These are phyloP conservation scores for Amblyraja radiata DNA, from an alignment of 2,797 vertebrate genomes.

Conservation along the genomic window DNA sequence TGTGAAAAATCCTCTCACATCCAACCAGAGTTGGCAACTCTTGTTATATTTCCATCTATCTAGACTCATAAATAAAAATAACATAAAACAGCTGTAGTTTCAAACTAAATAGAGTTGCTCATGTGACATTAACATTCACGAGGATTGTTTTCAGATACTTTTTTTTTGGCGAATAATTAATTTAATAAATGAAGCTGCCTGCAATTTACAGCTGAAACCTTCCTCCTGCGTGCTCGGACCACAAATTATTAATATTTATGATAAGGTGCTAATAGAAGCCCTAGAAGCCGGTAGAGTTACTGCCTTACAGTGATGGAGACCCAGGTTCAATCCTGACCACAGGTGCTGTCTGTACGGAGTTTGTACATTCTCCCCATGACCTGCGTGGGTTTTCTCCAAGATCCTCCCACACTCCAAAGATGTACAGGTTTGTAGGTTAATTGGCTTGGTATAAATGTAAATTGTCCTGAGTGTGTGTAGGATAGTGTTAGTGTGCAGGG, in stretches of 20 bases:
- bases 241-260: background rate
- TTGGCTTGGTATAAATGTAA: no score
- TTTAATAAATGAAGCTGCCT: background rate
- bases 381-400: no score
- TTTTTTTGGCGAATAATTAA: background rate
- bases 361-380: no score
- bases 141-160: background rate
- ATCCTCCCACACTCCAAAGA: no score
- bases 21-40: background rate
- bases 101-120: background rate
- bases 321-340: no score
- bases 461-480: no score
- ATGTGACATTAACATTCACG: background rate
- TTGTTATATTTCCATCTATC: background rate
- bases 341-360: no score
- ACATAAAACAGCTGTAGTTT: background rate
- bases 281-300: no score
- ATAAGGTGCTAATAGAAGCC: background rate
- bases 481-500: no score
- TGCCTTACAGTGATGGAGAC: no score
- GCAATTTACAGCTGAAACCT: background rate
- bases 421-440: no score
- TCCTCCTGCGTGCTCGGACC: background rate
- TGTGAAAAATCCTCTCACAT: background rate
- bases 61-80: background rate